phyloP scores from a whole-genome alignment of 92 coral and sea anemone genomes.

The Paragorgia papillata region DNA sequence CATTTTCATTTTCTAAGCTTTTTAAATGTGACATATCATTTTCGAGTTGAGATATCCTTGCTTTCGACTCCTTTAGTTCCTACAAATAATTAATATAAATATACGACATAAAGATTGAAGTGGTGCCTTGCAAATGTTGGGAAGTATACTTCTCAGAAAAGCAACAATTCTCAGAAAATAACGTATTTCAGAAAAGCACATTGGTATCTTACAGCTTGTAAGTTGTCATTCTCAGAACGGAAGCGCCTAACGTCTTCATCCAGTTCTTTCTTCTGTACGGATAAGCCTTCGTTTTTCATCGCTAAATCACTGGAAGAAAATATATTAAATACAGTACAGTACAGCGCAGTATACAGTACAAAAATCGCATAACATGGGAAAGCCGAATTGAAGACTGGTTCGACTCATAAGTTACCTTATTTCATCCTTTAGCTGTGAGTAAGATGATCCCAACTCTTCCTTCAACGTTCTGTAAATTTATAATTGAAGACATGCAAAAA shows the following conservation, averaged over 20 bases:
- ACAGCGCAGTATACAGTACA: too few relatives aligned
- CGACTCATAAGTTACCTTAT: too few relatives aligned
- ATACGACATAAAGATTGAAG: too few relatives aligned
- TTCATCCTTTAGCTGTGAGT: conserved; percentile 66
- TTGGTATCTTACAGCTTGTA: conserved; percentile 3
- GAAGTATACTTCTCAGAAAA: too few relatives aligned
- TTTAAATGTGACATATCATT: conserved; percentile 69
- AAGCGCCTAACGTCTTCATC: conserved; percentile 7
- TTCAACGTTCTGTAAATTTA: conserved; percentile 60
- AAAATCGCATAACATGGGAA: too few relatives aligned
- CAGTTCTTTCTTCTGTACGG: conserved; percentile 16
- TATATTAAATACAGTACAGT: too few relatives aligned
- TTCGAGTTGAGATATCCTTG: conserved; percentile 72
- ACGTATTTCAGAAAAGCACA: too few relatives aligned
- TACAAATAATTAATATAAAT: conserved; percentile 22
- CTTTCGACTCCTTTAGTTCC: conserved; percentile 67
- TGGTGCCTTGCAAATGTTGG: too few relatives aligned
- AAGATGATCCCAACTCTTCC: conserved; percentile 69
- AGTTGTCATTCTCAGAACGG: conserved; percentile 21
- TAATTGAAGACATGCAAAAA: too few relatives aligned
- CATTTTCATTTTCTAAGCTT: conserved; percentile 72
- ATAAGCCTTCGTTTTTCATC: conserved; percentile 6
- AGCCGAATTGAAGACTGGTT: too few relatives aligned
- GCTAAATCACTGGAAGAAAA: conserved; percentile 20
- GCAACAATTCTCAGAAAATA: too few relatives aligned